Base-by-base conservation (phyloP, 2,797 vertebrate genomes). In the Gallinago nigripennis region DNA sequence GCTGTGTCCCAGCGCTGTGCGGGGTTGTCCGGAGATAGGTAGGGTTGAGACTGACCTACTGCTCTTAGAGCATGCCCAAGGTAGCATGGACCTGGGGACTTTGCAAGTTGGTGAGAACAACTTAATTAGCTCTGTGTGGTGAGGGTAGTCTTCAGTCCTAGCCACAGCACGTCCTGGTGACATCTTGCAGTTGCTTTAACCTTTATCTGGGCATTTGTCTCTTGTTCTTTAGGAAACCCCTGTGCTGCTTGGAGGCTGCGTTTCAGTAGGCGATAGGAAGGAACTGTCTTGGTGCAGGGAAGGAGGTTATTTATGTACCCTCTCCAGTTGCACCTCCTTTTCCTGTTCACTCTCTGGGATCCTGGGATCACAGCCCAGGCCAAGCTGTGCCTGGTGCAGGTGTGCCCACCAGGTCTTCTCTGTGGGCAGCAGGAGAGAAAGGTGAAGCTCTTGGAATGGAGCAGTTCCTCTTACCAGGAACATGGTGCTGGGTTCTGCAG, bases 31-130 rank as follows among this genome's bases (percentile, higher is more conserved):
- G 4, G 31, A 37, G 12, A 50, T 10, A 27, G 24, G 81, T 43
- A 19, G 58, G 64, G 21, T 2, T 64, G 69, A 33, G 35, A 28
- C 20, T 37, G 39, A 39, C 39, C 12, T 27, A 1, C 5, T 2
- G 0, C n/a, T 39, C 24, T 31, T 20, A 2, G 21, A 31, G 56
- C 1, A 0, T 16, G 37, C 61, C 2, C 2, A 50, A 51, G 79
- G 20, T 3, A 30, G 27, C 4, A 0, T 0, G 16, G 30, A 12
- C 27, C 39, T 45, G 5, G 8, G 20, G 30, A 1, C 71, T 53
- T 27, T 14, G 27, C 56, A 27, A 27, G 48, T 3, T 16, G 15
- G 28, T 11, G 60, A 68, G 56, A 58, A 18, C 12, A 24, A 23
- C 20, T 19, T 16, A 12, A 7, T n/a, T 37, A 27, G 28, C 28